These are phyloP conservation scores for Idaea biselata DNA, from an alignment of 2,888 invertebrate genomes.

Conservation along the genomic window DNA sequence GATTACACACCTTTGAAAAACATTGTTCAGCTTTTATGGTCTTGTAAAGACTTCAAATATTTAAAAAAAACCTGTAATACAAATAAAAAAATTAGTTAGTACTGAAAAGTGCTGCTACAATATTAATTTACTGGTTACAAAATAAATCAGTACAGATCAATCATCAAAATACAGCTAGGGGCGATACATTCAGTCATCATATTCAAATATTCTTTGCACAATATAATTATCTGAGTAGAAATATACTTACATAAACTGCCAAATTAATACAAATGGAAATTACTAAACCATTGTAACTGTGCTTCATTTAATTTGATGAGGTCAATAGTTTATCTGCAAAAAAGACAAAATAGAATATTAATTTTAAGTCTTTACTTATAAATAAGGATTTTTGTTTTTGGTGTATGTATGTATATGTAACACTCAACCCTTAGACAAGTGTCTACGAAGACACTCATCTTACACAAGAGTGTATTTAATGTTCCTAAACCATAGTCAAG, in stretches of 20 bases:
- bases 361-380: too few relatives aligned
- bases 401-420: constrained; percentile 38
- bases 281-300: neutral
- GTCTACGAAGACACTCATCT: constrained; percentile 56
- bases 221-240: neutral
- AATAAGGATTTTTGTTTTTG: neutral
- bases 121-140: neutral
- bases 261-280: neutral
- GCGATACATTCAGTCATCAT: constrained; percentile 31
- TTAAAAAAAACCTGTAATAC: too few relatives aligned
- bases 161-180: constrained; percentile 31
- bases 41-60: too few relatives aligned
- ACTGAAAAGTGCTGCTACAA: too few relatives aligned
- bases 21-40: too few relatives aligned
- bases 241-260: neutral
- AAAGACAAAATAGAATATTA: neutral
- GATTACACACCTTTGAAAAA: too few relatives aligned
- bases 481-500: constrained; percentile 77
- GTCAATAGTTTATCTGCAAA: neutral
- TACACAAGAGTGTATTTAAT: constrained; percentile 74
- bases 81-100: too few relatives aligned
- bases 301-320: neutral
- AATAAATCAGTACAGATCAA: constrained; percentile 10
- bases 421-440: constrained; percentile 72
- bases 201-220: neutral